Conservation (phyloP, 2,797 vertebrate species). For the Spatula versicolor region DNA sequence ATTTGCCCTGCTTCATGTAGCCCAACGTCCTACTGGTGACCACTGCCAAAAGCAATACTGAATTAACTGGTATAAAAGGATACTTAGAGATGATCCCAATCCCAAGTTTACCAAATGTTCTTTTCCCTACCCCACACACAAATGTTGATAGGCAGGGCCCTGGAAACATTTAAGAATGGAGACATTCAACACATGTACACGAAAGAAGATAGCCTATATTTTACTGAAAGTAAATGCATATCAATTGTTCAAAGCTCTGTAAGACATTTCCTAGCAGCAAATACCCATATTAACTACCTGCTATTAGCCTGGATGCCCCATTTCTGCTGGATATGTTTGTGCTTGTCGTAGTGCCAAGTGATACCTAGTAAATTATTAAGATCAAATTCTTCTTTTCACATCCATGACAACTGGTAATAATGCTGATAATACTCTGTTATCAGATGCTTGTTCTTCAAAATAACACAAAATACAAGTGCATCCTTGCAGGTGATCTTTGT, state of each 20-base stretch:
- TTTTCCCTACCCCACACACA: accelerated
- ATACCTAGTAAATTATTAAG: neutral
- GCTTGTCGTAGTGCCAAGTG: neutral
- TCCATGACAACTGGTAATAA: neutral
- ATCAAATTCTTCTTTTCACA: neutral
- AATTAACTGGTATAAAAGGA: neutral
- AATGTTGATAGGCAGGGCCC: accelerated
- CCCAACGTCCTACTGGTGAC: neutral
- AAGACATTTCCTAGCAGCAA: neutral
- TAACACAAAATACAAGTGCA: neutral
- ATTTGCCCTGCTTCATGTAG: neutral
- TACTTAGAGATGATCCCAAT: neutral
- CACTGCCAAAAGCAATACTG: neutral
- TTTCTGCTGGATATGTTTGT: neutral
- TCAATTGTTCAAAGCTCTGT: neutral
- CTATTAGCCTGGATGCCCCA: too few species aligned
- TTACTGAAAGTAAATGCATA: neutral
- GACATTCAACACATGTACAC: neutral
- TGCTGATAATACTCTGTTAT: neutral
- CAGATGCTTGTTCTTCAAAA: neutral
- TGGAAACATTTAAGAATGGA: neutral
- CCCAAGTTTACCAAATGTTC: neutral
- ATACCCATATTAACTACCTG: neutral
- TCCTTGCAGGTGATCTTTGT: neutral
- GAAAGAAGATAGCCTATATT: neutral